These are phyloP conservation scores for Sorex maritimensis DNA, from an alignment of 2,797 vertebrate genomes.

Conservation along the genomic window DNA sequence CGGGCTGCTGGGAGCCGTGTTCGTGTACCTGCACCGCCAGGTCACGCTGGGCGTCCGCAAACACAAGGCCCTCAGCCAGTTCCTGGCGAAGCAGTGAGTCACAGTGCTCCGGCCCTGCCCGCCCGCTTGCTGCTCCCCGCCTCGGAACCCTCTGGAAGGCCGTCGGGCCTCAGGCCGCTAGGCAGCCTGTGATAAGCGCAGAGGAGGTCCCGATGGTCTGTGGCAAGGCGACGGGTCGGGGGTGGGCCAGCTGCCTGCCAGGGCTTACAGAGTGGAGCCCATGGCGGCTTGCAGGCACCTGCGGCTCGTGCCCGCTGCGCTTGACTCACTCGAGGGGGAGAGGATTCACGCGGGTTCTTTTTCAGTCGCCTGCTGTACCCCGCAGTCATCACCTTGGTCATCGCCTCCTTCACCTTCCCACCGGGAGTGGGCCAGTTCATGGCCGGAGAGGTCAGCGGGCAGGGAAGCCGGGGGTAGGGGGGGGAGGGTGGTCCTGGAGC, in stretches of 20 bases:
- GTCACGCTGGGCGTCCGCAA: constrained; percentile 96
- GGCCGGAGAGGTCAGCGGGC: constrained; percentile 96
- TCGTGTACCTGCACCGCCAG: constrained; percentile 97
- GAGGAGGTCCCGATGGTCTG: background rate
- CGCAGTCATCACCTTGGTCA: constrained; percentile 95
- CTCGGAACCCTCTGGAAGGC: constrained; percentile 19
- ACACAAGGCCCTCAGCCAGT: constrained; percentile 93
- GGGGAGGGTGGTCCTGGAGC: background rate
- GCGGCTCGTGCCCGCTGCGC: background rate
- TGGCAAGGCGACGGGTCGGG: background rate
- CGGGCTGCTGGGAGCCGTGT: constrained; percentile 97
- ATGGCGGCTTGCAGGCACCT: background rate
- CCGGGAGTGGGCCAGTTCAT: constrained; percentile 99
- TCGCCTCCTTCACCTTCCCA: constrained; percentile 96
- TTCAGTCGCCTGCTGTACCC: constrained; percentile 96
- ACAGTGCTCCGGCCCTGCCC: constrained; percentile 56
- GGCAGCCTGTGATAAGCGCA: background rate
- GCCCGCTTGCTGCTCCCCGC: constrained; percentile 14
- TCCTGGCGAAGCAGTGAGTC: constrained; percentile 97
- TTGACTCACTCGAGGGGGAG: background rate
- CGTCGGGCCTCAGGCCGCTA: background rate
- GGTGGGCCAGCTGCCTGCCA: background rate
- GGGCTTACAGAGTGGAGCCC: too few species aligned
- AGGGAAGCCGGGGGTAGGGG: background rate
- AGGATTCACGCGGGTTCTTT: constrained; percentile 75